Base-by-base conservation (phyloP, 1,140 invertebrate species). In the Cotesia vestalis region DNA sequence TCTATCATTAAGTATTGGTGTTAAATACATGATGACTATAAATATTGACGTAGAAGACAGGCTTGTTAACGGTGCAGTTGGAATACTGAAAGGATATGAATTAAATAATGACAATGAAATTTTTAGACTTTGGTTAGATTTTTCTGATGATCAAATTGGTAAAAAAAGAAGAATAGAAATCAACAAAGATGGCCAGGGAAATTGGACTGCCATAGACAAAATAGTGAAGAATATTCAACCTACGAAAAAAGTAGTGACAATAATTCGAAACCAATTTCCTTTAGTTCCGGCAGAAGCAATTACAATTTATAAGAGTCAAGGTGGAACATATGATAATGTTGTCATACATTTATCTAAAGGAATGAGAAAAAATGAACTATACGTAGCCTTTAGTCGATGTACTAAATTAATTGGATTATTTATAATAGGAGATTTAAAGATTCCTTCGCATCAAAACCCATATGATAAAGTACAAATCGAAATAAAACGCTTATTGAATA, bases 291-390 rank as follows among this genome's bases (percentile, higher is more conserved):
- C 76, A 4, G 76, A 78, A 70, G 75, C 76, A 14, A 68, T 77
- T 38, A 79, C 78, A 3, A 73, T 79, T 34, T 75, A 77, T 46
- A 76, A 79, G 69, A 73, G 63, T 63, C 77, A 77, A 71, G 73
- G 75, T 17, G 71, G 75, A 69, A 79, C 78, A 1, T 77, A 76
- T 71, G 20, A 75, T 20, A 69, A 70, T 3, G 38, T 70, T 3
- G 72, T 68, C 57, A 34, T 75, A 11, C 68, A 75, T 70, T 40
- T 73, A 20, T 53, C 61, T 8, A 40, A 40, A 40, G 38, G 57
- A 67, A 68, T 17, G 17, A 38, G 51, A 34, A 64, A 34, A 14
- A 27, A 46, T 35, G 72, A n/a, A 62, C 63, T 60, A 66, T 72
- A 74, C 27, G 73, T 76, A 9, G 75, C 75, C 17, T 46, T 74